Evolutionary conservation across 2,888 invertebrate genomes (phyloP).

Genomic region (Beris chalybata): DNA sequence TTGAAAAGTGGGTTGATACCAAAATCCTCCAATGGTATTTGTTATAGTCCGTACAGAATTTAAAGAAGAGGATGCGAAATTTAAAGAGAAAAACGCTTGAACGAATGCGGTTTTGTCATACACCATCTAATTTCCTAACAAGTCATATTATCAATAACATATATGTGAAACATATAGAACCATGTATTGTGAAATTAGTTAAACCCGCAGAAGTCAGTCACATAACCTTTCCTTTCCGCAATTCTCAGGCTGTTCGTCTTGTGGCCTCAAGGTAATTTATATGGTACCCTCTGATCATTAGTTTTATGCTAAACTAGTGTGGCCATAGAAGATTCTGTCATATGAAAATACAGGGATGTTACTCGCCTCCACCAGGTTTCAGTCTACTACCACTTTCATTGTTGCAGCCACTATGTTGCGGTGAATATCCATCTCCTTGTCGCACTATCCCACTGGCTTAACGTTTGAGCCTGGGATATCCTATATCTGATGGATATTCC

Average conservation of each 20-base stretch:
- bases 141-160: too few species aligned
- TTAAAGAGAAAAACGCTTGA: neutral
- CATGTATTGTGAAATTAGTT: too few species aligned
- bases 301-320: slow-evolving; percentile 33
- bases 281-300: slow-evolving; percentile 36
- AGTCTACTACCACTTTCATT: slow-evolving; percentile 6
- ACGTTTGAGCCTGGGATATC: slow-evolving; percentile 21
- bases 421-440: slow-evolving; percentile 36
- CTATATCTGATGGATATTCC: slow-evolving; percentile 29
- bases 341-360: neutral
- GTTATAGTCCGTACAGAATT: too few species aligned
- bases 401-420: slow-evolving; percentile 36
- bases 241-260: slow-evolving; percentile 3
- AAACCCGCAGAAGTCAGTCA: too few species aligned
- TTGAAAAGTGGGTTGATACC: too few species aligned
- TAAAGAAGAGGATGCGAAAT: neutral
- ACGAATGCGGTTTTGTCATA: neutral
- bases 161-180: too few species aligned
- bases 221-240: neutral
- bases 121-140: too few species aligned
- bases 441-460: slow-evolving; percentile 26
- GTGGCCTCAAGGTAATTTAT: slow-evolving; percentile 29
- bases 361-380: neutral
- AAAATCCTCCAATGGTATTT: too few species aligned
- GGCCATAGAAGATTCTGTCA: slow-evolving; percentile 4